Evolutionary conservation across 2,113 vertebrate species (phyloP).

Genomic region (Megaleporinus macrocephalus): DNA sequence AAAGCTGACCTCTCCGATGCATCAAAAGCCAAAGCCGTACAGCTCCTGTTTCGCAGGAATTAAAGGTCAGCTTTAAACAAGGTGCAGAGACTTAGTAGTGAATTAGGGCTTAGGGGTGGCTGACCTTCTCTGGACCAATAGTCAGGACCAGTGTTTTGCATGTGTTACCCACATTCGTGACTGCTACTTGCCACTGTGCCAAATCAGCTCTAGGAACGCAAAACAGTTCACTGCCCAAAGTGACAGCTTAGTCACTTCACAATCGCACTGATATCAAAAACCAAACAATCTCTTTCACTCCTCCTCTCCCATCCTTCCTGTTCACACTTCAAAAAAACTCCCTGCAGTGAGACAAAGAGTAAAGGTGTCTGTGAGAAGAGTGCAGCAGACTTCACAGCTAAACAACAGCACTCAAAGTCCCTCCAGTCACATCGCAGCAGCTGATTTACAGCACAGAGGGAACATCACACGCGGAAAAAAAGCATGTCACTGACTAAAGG

Average conservation of each 20-base stretch:
- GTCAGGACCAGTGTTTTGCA: constrained; percentile 43
- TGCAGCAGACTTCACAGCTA: not conserved
- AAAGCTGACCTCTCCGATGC: constrained; percentile 63
- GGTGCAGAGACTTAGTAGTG: constrained; percentile 61
- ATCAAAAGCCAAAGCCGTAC: constrained; percentile 25
- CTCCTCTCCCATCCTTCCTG: not conserved
- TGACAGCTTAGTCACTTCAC: not conserved
- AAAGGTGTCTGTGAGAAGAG: not conserved
- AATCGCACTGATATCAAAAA: not conserved
- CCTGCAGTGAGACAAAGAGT: not conserved
- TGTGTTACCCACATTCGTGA: not conserved
- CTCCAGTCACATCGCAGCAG: not conserved
- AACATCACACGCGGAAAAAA: not conserved
- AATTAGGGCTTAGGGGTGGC: constrained; percentile 67
- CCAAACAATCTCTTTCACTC: too few relatives aligned
- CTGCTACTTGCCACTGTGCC: not conserved
- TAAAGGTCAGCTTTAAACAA: constrained; percentile 23
- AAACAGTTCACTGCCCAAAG: not conserved
- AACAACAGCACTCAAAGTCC: not conserved
- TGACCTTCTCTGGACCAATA: constrained; percentile 53
- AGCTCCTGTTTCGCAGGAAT: constrained; percentile 37
- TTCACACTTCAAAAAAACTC: not conserved
- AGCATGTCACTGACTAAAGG: not conserved
- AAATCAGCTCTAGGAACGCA: not conserved
- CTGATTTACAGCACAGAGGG: not conserved